These are phyloP conservation scores for Styela plicata DNA, from an alignment of 23 tunicate species.

Conservation along the genomic window DNA sequence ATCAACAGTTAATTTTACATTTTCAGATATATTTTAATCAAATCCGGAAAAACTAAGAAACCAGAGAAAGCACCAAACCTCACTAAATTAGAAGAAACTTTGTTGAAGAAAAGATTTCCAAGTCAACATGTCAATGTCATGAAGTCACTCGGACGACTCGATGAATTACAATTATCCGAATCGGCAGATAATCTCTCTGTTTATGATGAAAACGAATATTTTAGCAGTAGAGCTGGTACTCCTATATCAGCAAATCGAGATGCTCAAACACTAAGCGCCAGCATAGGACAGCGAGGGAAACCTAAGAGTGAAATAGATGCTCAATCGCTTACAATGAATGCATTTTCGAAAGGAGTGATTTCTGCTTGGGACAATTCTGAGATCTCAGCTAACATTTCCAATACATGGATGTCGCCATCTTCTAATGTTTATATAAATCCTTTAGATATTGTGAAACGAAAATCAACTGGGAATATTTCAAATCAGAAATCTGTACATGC, in stretches of 20 bases:
- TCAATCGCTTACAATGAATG: not conserved
- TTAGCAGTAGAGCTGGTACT: not conserved
- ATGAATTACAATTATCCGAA: not conserved
- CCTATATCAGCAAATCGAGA: not conserved
- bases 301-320: constrained; percentile 5
- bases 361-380: not conserved
- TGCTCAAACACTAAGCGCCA: not conserved
- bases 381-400: not conserved
- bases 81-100: constrained; percentile 59
- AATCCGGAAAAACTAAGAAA: constrained; percentile 18
- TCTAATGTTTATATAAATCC: constrained; percentile 8
- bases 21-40: constrained; percentile 66
- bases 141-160: constrained; percentile 42
- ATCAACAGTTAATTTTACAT: too few species aligned
- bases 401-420: constrained; percentile 5
- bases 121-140: constrained; percentile 56
- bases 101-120: constrained; percentile 61
- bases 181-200: too few species aligned
- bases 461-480: not conserved
- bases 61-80: constrained; percentile 28
- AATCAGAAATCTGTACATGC: not conserved
- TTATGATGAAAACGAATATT: not conserved
- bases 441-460: constrained; percentile 21
- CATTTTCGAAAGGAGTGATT: not conserved
- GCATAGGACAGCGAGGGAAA: not conserved